Evolutionary conservation across 1,140 invertebrate genomes (phyloP).

Genomic region (Rhizoglyphus robini): DNA sequence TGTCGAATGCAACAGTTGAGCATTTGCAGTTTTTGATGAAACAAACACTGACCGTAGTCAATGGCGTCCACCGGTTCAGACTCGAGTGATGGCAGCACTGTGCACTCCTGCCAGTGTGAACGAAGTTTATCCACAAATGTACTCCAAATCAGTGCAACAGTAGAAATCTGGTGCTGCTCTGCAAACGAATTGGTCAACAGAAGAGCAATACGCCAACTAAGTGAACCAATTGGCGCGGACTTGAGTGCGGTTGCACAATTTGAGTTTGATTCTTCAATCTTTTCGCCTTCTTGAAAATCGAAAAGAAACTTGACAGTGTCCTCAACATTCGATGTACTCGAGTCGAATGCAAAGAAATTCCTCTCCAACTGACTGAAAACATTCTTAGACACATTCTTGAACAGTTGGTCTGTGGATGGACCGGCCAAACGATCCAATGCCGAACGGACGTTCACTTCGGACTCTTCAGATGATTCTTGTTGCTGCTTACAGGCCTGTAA

Average conservation of each 20-base stretch:
- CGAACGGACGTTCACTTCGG: not conserved
- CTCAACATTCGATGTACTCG: not conserved
- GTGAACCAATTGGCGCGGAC: constrained; percentile 56
- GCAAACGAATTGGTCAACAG: constrained; percentile 59
- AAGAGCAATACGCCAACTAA: constrained; percentile 69
- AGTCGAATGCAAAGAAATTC: not conserved
- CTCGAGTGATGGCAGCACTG: not conserved
- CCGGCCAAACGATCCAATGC: constrained; percentile 9
- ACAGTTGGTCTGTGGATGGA: not conserved
- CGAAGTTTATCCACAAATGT: constrained; percentile 78
- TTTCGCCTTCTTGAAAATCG: not conserved
- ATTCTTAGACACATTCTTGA: not conserved
- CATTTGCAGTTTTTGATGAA: constrained; percentile 92
- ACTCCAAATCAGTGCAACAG: constrained; percentile 78
- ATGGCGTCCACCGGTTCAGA: constrained; percentile 15
- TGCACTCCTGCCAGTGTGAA: constrained; percentile 64
- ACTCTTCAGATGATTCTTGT: not conserved
- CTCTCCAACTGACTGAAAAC: not conserved
- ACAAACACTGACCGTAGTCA: constrained; percentile 68
- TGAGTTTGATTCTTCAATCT: no score
- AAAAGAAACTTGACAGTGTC: constrained; percentile 1
- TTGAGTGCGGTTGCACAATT: constrained; percentile 41
- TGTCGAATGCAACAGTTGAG: constrained; percentile 86
- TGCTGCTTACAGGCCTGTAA: not conserved
- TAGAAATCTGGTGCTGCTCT: constrained; percentile 56